Evolutionary conservation across 2,797 vertebrate genomes (phyloP), one percentile per base, ranked within the genome.

Genomic region (Coendou prehensilis): DNA sequence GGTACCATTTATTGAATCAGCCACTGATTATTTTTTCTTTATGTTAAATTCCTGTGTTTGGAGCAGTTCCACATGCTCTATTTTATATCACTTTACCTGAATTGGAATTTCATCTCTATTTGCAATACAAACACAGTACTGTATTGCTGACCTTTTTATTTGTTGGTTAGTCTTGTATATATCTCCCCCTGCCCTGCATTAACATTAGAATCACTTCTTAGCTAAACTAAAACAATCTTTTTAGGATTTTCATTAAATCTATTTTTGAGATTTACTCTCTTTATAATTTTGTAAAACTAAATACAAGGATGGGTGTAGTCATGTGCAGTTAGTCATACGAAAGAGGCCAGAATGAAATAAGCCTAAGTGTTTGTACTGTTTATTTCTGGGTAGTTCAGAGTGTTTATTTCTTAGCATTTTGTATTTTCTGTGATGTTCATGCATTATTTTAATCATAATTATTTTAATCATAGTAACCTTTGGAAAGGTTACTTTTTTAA

Each of bases 221-320:
- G 37, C 33, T 59, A 57, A 78, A 84, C 93, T 84, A 64, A 71
- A 89, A 82, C 33, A 67, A 3, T 71, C 17, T 56, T 8, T 67
- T 59, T 92, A 83, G 41, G 57, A 69, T 95, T 91, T 94, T 71
- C 41, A 79, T 73, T 67, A 82, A 92, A 61, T 28, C 8, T 45
- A 4, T 57, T 64, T 41, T 85, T 81, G 13, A 90, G 33, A 15
- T 56, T 30, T n/a, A 6, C 26, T 61, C 0, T 67, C n/a, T 37
- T 61, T 8, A 91, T 52, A 30, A n/a, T 57, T 50, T 47, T 82
- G 11, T 50, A 73, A 82, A 91, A 56, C 20, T 41, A 13, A 81
- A 23, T 91, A 18, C 17, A 50, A 52, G 23, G 41, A 15, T 83
- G 41, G 22, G 22, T 76, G 37, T 56, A 50, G 59, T 47, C 50